Evolutionary conservation across 2,888 invertebrate species (phyloP).

Genomic region (Cyclophora albipunctata): DNA sequence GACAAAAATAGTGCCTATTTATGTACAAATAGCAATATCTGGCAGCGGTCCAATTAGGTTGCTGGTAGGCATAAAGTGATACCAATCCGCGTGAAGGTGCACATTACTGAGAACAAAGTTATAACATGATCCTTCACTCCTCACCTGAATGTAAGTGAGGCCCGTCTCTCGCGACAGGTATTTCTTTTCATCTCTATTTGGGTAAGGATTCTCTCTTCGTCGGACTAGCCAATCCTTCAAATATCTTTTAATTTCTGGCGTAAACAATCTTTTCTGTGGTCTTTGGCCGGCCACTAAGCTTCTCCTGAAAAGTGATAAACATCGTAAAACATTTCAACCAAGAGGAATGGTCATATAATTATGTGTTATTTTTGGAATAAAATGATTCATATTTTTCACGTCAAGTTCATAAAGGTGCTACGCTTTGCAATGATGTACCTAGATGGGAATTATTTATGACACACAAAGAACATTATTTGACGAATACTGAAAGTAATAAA

Average conservation of each 20-base stretch:
- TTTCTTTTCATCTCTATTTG: constrained; percentile 85
- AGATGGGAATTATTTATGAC: constrained; percentile 31
- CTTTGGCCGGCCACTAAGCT: constrained; percentile 77
- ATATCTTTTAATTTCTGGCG: constrained; percentile 85
- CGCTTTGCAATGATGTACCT: background rate
- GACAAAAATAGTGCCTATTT: constrained; percentile 73
- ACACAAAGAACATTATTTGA: constrained; percentile 61
- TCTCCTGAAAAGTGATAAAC: constrained; percentile 54
- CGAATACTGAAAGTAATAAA: constrained; percentile 46
- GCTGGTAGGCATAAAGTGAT: constrained; percentile 55
- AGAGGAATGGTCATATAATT: background rate
- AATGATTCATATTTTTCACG: no score
- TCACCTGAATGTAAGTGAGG: constrained; percentile 85
- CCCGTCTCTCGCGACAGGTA: constrained; percentile 82
- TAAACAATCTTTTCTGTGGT: constrained; percentile 83
- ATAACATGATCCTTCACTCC: constrained; percentile 42
- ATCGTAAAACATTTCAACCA: background rate
- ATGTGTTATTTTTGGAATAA: no score
- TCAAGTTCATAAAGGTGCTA: background rate
- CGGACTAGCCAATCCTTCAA: constrained; percentile 86
- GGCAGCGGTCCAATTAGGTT: constrained; percentile 68
- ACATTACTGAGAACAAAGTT: constrained; percentile 14
- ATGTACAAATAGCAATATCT: constrained; percentile 69
- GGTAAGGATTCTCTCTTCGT: constrained; percentile 85
- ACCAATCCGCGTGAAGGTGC: constrained; percentile 32